Evolutionary conservation across 2,888 invertebrate genomes (phyloP).

Genomic region (Spilosoma lubricipeda): DNA sequence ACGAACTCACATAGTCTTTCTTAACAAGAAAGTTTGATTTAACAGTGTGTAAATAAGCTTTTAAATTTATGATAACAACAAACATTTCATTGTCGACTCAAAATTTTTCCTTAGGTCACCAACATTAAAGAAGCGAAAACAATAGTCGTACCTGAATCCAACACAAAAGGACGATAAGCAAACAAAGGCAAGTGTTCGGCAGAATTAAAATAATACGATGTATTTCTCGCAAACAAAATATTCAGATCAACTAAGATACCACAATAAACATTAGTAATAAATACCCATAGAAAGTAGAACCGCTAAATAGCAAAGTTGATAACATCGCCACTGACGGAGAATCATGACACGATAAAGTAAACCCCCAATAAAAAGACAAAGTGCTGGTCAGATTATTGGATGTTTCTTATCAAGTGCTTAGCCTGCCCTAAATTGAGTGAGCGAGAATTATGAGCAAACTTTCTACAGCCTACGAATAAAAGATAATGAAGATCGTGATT

Average conservation of each 20-base stretch:
- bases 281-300: slow-evolving; percentile 58
- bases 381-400: slow-evolving; percentile 77
- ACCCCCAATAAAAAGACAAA: slow-evolving; percentile 78
- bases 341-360: slow-evolving; percentile 75
- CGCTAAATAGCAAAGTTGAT: slow-evolving; percentile 71
- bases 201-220: slow-evolving; percentile 27
- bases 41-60: neutral
- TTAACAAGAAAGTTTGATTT: neutral
- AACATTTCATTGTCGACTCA: neutral
- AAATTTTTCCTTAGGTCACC: neutral
- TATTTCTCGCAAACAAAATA: slow-evolving; percentile 43
- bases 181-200: slow-evolving; percentile 13
- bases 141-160: neutral
- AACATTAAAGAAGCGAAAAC: neutral
- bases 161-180: slow-evolving; percentile 4
- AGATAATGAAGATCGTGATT: slow-evolving; percentile 81
- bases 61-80: too few species aligned
- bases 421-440: slow-evolving; percentile 80
- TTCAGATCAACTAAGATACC: slow-evolving; percentile 56
- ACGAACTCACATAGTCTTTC: neutral
- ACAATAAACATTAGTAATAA: slow-evolving; percentile 63
- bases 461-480: slow-evolving; percentile 76
- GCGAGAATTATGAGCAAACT: slow-evolving; percentile 82
- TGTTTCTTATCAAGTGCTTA: slow-evolving; percentile 76
- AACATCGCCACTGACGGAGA: slow-evolving; percentile 73